phyloP scores from a whole-genome alignment of 2,888 invertebrate genomes.

The Laspeyria flexula region DNA sequence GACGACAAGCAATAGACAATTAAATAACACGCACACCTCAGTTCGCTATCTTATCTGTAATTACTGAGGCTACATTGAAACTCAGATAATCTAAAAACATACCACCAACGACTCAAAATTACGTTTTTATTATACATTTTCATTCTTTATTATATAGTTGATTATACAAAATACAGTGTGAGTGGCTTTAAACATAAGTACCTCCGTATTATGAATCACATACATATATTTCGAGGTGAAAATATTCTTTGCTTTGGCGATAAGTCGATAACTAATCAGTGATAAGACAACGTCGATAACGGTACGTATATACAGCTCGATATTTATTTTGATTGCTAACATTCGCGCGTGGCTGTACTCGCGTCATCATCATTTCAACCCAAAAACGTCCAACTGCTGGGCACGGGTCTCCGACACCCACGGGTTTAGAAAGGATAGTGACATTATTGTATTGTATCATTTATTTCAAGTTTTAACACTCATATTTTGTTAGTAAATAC shows the following conservation, averaged over 20 bases:
- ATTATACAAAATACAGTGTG: background rate
- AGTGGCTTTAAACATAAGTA: background rate
- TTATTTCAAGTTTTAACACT: no score
- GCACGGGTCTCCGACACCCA: no score
- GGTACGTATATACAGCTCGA: constrained; percentile 59
- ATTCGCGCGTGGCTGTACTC: background rate
- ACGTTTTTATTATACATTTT: background rate
- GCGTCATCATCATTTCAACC: no score
- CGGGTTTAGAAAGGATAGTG: no score
- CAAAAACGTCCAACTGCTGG: no score
- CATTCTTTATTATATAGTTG: background rate
- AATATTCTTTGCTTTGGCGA: constrained; percentile 70
- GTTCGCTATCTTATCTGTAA: constrained; percentile 38
- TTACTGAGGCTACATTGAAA: constrained; percentile 28
- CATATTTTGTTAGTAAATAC: no score
- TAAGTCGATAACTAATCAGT: constrained; percentile 82
- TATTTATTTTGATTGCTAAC: background rate
- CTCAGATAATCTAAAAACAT: constrained; percentile 24
- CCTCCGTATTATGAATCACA: constrained; percentile 47
- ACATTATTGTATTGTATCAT: no score
- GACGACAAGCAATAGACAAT: background rate
- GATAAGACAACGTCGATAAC: constrained; percentile 77
- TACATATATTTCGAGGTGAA: constrained; percentile 61
- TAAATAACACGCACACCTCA: background rate
- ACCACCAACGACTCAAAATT: background rate